phyloP scores from a whole-genome alignment of 1,140 invertebrate genomes.

The Halyomorpha halys region DNA sequence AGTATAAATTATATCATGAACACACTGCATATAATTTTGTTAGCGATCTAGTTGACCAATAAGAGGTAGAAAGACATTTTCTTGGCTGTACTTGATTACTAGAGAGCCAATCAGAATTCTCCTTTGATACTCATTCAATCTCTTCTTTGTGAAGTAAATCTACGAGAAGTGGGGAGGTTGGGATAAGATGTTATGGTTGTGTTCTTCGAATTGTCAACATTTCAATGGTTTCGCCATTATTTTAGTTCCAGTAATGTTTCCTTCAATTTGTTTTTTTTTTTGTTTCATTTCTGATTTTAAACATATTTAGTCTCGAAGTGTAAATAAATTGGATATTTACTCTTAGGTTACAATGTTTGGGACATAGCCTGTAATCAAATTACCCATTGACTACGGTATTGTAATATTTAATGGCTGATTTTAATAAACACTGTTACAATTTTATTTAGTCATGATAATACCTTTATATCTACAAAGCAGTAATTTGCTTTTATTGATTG shows the following conservation, averaged over 20 bases:
- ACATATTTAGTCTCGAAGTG: neutral
- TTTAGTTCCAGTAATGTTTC: neutral
- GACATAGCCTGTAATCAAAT: slow-evolving; percentile 13
- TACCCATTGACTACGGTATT: slow-evolving; percentile 8
- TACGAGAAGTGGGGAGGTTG: slow-evolving; percentile 26
- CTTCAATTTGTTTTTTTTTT: neutral
- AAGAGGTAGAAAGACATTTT: neutral
- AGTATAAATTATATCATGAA: too few species aligned
- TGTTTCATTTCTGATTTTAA: too few species aligned
- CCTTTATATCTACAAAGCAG: neutral
- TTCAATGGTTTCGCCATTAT: slow-evolving; percentile 20
- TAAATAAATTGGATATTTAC: neutral
- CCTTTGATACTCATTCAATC: slow-evolving; percentile 26
- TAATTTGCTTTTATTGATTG: slow-evolving; percentile 10
- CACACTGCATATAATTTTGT: neutral
- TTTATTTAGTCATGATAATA: neutral
- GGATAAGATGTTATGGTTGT: slow-evolving; percentile 29
- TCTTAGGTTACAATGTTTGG: slow-evolving; percentile 14
- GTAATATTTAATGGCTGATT: neutral
- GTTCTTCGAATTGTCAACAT: slow-evolving; percentile 29
- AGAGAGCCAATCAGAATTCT: slow-evolving; percentile 22
- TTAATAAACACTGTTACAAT: neutral
- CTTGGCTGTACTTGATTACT: slow-evolving; percentile 3
- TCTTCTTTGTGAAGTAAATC: slow-evolving; percentile 27
- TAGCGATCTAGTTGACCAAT: slow-evolving; percentile 4